Conservation (phyloP, 2,113 vertebrate species). For the Chaetura pelagica region DNA sequence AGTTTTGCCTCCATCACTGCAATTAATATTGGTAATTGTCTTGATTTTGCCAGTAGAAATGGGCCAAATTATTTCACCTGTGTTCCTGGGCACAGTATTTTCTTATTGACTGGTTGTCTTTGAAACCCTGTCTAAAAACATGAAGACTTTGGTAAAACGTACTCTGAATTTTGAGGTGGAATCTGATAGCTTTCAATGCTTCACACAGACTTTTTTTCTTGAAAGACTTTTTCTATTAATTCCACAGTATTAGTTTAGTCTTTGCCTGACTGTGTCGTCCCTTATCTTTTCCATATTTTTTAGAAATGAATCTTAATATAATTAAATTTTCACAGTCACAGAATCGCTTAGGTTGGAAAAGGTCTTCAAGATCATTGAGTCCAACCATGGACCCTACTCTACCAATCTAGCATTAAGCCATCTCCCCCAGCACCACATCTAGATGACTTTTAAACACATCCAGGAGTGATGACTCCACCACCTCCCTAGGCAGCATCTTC, state of each 20-base stretch:
- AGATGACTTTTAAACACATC: no score
- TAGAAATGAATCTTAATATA: background rate
- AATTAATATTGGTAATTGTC: background rate
- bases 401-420: no score
- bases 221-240: background rate
- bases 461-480: no score
- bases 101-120: background rate
- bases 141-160: background rate
- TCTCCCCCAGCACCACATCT: no score
- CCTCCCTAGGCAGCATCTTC: no score
- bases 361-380: no score
- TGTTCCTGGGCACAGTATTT: background rate
- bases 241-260: background rate
- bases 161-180: background rate
- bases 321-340: background rate
- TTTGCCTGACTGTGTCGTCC: background rate
- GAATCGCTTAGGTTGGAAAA: no score
- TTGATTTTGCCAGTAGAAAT: background rate
- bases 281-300: background rate
- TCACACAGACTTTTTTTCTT: background rate
- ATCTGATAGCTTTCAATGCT: background rate
- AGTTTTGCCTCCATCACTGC: background rate
- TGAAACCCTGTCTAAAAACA: background rate
- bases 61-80: background rate
- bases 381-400: no score